Conservation (phyloP, 2,797 vertebrate species). For the Pangasius djambal region DNA sequence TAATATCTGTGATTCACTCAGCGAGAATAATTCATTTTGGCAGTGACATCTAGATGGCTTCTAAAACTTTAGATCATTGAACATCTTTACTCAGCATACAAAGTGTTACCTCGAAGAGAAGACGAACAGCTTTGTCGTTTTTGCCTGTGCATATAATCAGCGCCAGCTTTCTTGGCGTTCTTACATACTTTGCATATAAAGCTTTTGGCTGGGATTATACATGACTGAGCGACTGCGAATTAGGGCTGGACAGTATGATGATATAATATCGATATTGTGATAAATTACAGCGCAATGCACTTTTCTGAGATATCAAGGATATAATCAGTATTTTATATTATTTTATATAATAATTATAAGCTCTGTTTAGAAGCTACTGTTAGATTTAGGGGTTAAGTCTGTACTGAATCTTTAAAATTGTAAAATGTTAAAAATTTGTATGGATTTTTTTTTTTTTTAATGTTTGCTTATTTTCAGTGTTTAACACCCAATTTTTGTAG, state of each 20-base stretch:
- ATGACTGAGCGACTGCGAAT: background rate
- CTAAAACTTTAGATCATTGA: background rate
- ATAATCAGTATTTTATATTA: background rate
- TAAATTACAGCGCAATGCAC: background rate
- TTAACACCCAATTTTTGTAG: no score
- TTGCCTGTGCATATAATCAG: no score
- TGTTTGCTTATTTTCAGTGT: background rate
- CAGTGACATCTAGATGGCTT: background rate
- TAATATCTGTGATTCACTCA: background rate
- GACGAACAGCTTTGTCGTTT: background rate
- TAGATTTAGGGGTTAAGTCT: background rate
- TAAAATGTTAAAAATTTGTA: no score
- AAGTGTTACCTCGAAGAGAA: background rate
- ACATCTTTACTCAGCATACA: background rate
- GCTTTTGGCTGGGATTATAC: background rate
- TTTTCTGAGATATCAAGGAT: background rate
- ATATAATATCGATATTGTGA: background rate
- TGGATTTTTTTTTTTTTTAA: background rate
- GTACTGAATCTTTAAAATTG: no score
- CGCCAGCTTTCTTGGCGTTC: background rate
- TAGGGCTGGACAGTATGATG: background rate
- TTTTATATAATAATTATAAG: background rate
- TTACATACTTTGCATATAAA: background rate
- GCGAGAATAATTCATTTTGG: background rate
- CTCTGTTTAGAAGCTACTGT: background rate